Percentiles rank a stretch among this genome's conserved stretches.
phyloP scores from a whole-genome alignment of 2,888 invertebrate genomes.

The Pollenia labialis region DNA sequence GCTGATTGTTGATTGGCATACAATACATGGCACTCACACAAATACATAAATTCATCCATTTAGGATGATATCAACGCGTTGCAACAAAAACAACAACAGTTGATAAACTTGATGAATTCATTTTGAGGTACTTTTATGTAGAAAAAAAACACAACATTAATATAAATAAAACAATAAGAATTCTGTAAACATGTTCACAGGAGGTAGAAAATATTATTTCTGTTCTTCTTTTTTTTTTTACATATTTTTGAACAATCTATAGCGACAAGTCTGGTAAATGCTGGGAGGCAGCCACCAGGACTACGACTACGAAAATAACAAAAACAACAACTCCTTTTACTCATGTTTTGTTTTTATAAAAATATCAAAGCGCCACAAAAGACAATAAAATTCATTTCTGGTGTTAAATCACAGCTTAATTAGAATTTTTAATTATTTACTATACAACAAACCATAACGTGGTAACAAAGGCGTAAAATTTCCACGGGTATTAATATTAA shows the following conservation, averaged over 20 bases:
- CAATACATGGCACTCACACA: conserved; percentile 37
- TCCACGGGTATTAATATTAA: conserved; percentile 74
- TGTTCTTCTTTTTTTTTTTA: conserved; percentile 6
- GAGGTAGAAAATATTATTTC: conserved; percentile 11
- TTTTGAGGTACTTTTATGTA: conserved; percentile 69
- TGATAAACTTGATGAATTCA: conserved; percentile 74
- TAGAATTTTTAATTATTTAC: conserved; percentile 76
- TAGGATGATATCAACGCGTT: conserved; percentile 23
- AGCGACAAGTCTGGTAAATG: conserved; percentile 58
- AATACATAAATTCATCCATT: conserved; percentile 5
- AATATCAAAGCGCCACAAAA: conserved; percentile 71
- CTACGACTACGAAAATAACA: conserved; percentile 20
- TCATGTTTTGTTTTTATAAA: conserved; percentile 30
- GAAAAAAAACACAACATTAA: conserved; percentile 45
- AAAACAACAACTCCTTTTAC: conserved; percentile 39
- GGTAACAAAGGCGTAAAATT: conserved; percentile 75
- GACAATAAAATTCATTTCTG: conserved; percentile 73
- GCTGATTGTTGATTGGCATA: conserved; percentile 68
- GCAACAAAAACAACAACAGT: conserved; percentile 41
- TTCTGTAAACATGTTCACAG: conserved; percentile 12
- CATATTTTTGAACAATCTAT: conserved; percentile 28
- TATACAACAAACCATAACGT: conserved; percentile 69
- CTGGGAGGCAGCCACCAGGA: conserved; percentile 50
- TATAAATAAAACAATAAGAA: conserved; percentile 18
- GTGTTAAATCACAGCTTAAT: conserved; percentile 74